phyloP scores from a whole-genome alignment of 2,113 vertebrate genomes.

The Daboia siamensis region DNA sequence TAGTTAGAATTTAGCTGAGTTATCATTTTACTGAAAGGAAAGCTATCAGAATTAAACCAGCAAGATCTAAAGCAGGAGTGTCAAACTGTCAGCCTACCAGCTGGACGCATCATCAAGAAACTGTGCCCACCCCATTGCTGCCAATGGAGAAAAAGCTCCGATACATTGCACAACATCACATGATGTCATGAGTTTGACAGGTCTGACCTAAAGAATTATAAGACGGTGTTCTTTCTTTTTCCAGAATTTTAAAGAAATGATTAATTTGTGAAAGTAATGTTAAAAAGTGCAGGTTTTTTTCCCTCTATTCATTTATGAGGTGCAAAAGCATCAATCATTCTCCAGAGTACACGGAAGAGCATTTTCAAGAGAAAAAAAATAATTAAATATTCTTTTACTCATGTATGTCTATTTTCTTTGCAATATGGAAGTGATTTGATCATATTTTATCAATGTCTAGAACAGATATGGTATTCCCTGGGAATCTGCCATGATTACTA shows the following conservation, averaged over 20 bases:
- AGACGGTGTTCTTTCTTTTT: background rate
- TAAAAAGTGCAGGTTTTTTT: background rate
- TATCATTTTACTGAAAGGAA: too few species aligned
- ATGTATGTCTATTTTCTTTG: background rate
- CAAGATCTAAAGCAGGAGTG: background rate
- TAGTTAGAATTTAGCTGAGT: background rate
- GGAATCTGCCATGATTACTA: background rate
- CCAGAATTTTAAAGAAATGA: background rate
- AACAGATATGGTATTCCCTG: background rate
- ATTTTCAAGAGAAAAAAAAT: background rate
- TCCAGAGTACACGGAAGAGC: background rate
- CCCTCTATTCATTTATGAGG: background rate
- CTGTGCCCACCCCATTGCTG: too few species aligned
- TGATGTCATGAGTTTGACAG: too few species aligned
- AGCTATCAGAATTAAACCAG: background rate
- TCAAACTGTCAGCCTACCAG: too few species aligned
- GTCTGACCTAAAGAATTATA: background rate
- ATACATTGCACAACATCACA: too few species aligned
- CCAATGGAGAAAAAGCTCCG: too few species aligned
- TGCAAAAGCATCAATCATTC: background rate
- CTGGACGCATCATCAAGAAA: too few species aligned
- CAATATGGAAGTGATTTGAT: background rate
- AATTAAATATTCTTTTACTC: background rate
- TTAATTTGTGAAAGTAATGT: background rate
- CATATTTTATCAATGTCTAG: background rate